Conservation (phyloP, 2,797 vertebrate genomes). For the Poecilia picta region DNA sequence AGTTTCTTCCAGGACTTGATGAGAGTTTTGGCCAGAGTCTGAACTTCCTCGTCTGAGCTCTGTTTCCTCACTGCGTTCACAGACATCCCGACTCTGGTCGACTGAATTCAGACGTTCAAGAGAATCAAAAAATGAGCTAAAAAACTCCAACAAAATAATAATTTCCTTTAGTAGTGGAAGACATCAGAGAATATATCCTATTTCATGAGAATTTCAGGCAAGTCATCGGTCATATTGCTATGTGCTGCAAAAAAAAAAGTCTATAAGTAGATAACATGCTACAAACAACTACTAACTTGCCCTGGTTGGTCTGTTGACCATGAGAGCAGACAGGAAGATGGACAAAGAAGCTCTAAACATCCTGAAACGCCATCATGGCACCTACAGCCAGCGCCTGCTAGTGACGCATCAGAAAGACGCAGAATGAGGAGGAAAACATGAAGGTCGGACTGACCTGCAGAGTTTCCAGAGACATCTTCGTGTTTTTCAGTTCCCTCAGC, state of each 20-base stretch:
- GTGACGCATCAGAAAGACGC: background rate
- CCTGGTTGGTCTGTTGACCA: background rate
- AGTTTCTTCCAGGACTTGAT: slow-evolving; percentile 99
- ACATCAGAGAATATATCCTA: background rate
- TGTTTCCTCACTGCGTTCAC: slow-evolving; percentile 96
- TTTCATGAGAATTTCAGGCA: background rate
- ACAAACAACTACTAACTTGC: background rate
- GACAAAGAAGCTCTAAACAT: background rate
- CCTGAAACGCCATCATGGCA: background rate
- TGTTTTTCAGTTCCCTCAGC: slow-evolving; percentile 90
- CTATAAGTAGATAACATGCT: background rate
- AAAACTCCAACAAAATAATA: background rate
- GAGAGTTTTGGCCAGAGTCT: slow-evolving; percentile 91
- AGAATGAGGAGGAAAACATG: background rate
- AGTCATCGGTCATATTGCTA: background rate
- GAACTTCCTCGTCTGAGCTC: slow-evolving; percentile 93
- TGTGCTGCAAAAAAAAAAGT: background rate
- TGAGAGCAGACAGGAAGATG: background rate
- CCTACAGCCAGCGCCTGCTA: background rate
- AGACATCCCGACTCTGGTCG: slow-evolving; percentile 94
- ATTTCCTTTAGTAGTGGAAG: background rate
- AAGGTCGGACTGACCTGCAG: slow-evolving; percentile 84
- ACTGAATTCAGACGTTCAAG: slow-evolving; percentile 72
- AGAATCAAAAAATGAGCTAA: background rate
- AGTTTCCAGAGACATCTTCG: slow-evolving; percentile 91